Conservation (phyloP, 2,888 invertebrate species). For the Pyrrhosoma nymphula region DNA sequence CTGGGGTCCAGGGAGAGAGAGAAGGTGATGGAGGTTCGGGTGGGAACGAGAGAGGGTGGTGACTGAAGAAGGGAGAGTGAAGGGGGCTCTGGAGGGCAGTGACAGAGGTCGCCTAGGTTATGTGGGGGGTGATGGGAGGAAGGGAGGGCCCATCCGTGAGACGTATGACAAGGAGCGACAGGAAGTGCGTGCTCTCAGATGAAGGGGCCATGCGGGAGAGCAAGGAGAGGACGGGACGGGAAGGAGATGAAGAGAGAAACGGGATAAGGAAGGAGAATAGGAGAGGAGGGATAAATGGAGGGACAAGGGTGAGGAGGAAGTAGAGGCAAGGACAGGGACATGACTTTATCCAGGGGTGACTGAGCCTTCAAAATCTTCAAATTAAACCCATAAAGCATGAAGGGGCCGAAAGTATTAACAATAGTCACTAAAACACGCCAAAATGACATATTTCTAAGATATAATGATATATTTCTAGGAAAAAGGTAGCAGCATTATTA, state of each 20-base stretch:
- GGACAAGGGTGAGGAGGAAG: not conserved
- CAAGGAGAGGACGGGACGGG: not conserved
- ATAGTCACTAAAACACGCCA: no score
- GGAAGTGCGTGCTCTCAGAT: slow-evolving; percentile 40
- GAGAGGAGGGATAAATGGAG: not conserved
- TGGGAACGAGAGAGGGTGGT: not conserved
- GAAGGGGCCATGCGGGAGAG: not conserved
- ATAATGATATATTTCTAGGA: no score
- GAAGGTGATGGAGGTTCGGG: not conserved
- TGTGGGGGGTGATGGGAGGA: not conserved
- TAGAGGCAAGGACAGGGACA: no score
- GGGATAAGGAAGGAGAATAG: not conserved
- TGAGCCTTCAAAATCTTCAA: no score
- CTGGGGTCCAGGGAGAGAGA: not conserved
- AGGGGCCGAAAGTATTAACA: no score
- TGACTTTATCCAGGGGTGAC: no score
- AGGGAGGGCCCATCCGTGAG: slow-evolving; percentile 5
- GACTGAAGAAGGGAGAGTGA: not conserved
- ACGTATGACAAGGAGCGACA: slow-evolving; percentile 59
- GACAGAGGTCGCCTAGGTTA: slow-evolving; percentile 62
- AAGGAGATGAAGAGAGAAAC: not conserved
- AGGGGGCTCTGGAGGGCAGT: slow-evolving; percentile 25
- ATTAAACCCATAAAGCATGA: no score
- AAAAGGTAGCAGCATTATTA: no score
- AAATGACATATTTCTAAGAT: no score